Evolutionary conservation across 2,888 invertebrate genomes (phyloP).

Genomic region (Netelia melanura): DNA sequence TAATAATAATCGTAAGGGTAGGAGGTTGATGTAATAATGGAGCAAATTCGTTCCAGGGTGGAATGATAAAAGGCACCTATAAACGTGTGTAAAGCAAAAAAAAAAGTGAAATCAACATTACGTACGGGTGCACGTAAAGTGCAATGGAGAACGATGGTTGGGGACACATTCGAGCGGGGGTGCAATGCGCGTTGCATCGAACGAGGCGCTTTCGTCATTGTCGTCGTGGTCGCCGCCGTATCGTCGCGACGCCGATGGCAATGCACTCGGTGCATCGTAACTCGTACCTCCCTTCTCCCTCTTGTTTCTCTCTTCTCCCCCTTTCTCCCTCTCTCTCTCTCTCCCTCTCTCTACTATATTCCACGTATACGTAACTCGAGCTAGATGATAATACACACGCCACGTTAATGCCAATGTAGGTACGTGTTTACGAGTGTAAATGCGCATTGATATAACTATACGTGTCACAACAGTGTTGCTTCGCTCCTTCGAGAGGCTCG

Average conservation of each 20-base stretch:
- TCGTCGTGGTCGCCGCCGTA: constrained; percentile 45
- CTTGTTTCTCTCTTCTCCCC: constrained; percentile 42
- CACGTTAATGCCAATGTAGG: constrained; percentile 36
- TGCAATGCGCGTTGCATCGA: constrained; percentile 48
- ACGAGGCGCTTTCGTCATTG: constrained; percentile 50
- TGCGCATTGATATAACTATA: background rate
- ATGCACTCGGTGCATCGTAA: constrained; percentile 69
- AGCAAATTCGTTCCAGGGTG: background rate
- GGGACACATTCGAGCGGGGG: constrained; percentile 18
- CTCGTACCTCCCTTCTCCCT: constrained; percentile 44
- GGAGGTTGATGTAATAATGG: background rate
- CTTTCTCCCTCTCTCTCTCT: constrained; percentile 37
- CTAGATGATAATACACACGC: constrained; percentile 59
- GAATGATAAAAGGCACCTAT: background rate
- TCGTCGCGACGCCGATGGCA: constrained; percentile 67
- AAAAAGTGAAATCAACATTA: no score
- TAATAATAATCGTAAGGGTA: background rate
- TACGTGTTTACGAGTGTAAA: constrained; percentile 41
- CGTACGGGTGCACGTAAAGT: background rate
- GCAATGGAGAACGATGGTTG: background rate
- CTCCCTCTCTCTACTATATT: constrained; percentile 36
- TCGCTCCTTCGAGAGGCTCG: constrained; percentile 6
- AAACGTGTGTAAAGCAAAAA: no score
- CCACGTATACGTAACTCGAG: constrained; percentile 34
- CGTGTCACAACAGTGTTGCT: background rate